phyloP scores from a whole-genome alignment of 37 sponge, comb jelly and placozoan genomes.

The Halisarca cf. caerulea region DNA sequence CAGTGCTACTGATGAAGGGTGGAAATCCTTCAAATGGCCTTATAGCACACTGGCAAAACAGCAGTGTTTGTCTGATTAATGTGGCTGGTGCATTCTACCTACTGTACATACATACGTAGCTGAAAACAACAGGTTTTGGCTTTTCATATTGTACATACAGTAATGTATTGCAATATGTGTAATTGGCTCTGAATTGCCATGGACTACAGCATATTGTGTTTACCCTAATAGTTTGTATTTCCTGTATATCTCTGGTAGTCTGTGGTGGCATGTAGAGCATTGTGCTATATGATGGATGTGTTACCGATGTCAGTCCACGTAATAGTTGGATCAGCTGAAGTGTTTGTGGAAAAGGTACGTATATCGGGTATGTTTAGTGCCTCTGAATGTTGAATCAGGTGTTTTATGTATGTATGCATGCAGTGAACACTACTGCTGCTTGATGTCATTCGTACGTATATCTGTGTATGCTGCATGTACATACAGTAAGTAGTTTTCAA shows the following conservation, averaged over 20 bases:
- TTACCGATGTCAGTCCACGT: constrained; percentile 77
- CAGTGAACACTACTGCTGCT: no score
- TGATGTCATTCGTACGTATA: no score
- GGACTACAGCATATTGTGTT: not conserved
- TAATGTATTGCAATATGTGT: constrained; percentile 37
- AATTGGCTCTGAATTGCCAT: constrained; percentile 45
- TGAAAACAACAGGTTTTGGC: not conserved
- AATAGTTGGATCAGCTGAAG: constrained; percentile 77
- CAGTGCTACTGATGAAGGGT: no score
- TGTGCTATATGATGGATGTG: constrained; percentile 97
- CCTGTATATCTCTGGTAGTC: constrained; percentile 52
- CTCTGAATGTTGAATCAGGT: no score
- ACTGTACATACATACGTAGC: not conserved
- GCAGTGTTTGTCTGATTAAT: no score
- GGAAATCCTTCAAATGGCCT: no score
- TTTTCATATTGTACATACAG: not conserved
- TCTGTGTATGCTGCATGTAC: no score
- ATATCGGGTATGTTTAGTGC: constrained; percentile 4
- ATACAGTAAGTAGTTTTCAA: no score
- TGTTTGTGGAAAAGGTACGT: constrained; percentile 78
- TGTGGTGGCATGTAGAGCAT: constrained; percentile 91
- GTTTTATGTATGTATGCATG: no score
- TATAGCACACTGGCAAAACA: no score
- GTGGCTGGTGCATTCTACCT: not conserved
- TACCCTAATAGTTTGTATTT: not conserved